Percentiles rank a stretch among this genome's conserved stretches.
Evolutionary conservation across 2,888 invertebrate species (phyloP).

Genomic region (Rhopalosiphum nymphaeae): DNA sequence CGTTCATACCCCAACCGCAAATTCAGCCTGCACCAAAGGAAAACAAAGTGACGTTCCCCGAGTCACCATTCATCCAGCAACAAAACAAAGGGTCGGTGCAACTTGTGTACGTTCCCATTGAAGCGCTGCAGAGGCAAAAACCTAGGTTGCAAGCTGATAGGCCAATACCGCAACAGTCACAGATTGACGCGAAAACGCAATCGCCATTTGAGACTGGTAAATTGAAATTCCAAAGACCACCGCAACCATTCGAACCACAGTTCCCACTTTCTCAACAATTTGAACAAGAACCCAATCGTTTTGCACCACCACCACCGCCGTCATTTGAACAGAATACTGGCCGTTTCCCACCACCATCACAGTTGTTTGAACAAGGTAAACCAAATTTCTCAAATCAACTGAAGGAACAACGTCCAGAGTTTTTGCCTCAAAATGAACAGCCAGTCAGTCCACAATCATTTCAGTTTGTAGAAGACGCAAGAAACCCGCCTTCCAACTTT

Average conservation of each 20-base stretch:
- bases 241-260: slow-evolving; percentile 29
- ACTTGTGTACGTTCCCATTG: slow-evolving; percentile 85
- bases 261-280: slow-evolving; percentile 56
- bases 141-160: slow-evolving; percentile 67
- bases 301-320: slow-evolving; percentile 66
- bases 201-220: slow-evolving; percentile 55
- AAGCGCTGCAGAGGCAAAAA: slow-evolving; percentile 75
- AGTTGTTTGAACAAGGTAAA: slow-evolving; percentile 58
- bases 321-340: slow-evolving; percentile 70
- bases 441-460: slow-evolving; percentile 44
- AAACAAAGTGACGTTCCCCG: slow-evolving; percentile 59
- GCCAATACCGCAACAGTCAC: slow-evolving; percentile 53
- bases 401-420: slow-evolving; percentile 53
- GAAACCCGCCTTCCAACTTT: slow-evolving; percentile 52
- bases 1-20: slow-evolving; percentile 52
- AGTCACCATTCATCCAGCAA: slow-evolving; percentile 53
- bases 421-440: slow-evolving; percentile 62
- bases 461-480: slow-evolving; percentile 45
- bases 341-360: slow-evolving; percentile 66
- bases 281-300: slow-evolving; percentile 42
- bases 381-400: slow-evolving; percentile 35
- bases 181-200: slow-evolving; percentile 31
- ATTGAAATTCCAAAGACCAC: slow-evolving; percentile 57
- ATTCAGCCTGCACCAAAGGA: slow-evolving; percentile 22
- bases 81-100: slow-evolving; percentile 78